phyloP scores from a whole-genome alignment of 2,888 invertebrate genomes.

The Eristalis tenax region DNA sequence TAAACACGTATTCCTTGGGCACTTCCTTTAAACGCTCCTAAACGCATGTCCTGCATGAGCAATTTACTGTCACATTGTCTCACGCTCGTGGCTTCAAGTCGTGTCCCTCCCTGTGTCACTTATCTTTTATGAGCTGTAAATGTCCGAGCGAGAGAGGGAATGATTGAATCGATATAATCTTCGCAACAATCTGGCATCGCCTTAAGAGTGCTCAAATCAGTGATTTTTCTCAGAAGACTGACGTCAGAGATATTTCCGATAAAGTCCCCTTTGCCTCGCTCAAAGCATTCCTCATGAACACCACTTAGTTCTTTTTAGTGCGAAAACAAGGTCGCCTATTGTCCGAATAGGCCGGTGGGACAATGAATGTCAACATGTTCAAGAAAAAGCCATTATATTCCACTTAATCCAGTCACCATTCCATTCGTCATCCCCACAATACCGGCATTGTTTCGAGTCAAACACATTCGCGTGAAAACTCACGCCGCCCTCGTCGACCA shows the following conservation, averaged over 20 bases:
- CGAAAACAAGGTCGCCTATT: neutral
- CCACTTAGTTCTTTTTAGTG: too few relatives aligned
- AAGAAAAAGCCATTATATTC: neutral
- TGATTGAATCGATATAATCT: neutral
- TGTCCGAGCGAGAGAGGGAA: too few relatives aligned
- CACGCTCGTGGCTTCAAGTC: neutral
- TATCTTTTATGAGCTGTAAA: neutral
- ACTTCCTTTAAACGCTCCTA: neutral
- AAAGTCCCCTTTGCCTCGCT: too few relatives aligned
- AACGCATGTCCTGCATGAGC: neutral
- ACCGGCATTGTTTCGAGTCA: too few relatives aligned
- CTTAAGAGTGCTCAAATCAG: neutral
- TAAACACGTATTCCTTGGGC: neutral
- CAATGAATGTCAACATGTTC: neutral
- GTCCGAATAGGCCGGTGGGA: neutral
- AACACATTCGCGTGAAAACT: too few relatives aligned
- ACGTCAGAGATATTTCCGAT: neutral
- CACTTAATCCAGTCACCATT: neutral
- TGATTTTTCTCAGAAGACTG: neutral
- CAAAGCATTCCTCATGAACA: too few relatives aligned
- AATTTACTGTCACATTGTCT: neutral
- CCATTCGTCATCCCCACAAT: neutral
- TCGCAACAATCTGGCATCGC: neutral
- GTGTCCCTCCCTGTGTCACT: neutral
- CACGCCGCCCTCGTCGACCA: too few relatives aligned